Evolutionary conservation across 2,797 vertebrate species (phyloP), one percentile per base, ranked within the genome.

Genomic region (Hephaestus fuliginosus): DNA sequence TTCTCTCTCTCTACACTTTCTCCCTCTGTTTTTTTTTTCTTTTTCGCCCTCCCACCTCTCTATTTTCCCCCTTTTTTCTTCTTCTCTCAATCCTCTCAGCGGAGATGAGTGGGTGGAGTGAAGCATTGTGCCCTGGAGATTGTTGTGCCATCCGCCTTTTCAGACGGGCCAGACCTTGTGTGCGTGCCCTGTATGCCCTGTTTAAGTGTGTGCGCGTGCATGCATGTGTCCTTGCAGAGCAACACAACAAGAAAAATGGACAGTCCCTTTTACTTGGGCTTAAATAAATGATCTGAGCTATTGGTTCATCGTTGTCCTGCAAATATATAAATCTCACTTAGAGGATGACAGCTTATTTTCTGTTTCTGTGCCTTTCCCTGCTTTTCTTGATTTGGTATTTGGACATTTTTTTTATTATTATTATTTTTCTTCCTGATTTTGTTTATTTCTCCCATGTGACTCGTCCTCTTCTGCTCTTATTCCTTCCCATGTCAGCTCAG

Each of bases 91-190:
- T 86, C 85, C 85, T 88, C 86, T 89, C 88, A 85, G 86, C 84
- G 9, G 85, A 88, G 89, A 92, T 88, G 85, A 93, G 92, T 92
- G 92, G 93, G 92, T 90, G 90, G 90, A 91, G 87, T 79, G 89
- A 82, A 86, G 88, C 88, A 89, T 85, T 90, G 86, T 89, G 89
- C 90, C 91, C 91, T 85, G 86, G 91, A 93, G 92, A 93, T 89
- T 91, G 92, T 89, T 93, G 91, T 90, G 85, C 86, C 79, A 86
- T 91, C 87, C 78, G 41, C 81, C 81, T 83, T 88, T 85, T 83
- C 83, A 88, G 73, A 86, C 1, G 36, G 75, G 57, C 76, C 73
- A 78, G 65, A 84, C 73, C 70, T 53, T 78, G 78, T 75, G 75
- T 81, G 51, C 7, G 9, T 44, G 64, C 22, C 30, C 18, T 2